A percentile compares a stretch with the other conserved stretches of the same genome.
Conservation (phyloP, 2,797 vertebrate species). For the Spizella passerina region DNA sequence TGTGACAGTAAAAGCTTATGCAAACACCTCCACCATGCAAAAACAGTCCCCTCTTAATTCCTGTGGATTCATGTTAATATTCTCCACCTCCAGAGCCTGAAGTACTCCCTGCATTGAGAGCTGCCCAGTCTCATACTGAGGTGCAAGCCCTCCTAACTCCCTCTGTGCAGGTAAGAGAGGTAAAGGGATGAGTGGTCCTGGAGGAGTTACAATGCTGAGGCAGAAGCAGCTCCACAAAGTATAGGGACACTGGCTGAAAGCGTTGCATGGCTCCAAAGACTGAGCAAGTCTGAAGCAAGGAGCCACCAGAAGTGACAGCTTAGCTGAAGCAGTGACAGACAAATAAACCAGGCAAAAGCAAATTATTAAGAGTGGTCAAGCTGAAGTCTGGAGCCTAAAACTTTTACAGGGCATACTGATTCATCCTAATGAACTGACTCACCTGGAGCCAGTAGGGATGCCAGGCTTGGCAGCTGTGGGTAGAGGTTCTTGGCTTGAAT, state of each 20-base stretch:
- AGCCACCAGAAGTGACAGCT: neutral
- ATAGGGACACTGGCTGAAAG: rapidly evolving
- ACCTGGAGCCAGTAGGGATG: neutral
- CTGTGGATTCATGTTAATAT: neutral
- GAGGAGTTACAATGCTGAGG: neutral
- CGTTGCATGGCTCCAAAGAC: neutral
- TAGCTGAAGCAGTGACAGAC: neutral
- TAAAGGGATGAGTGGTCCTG: neutral
- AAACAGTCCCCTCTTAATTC: neutral
- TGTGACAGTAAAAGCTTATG: neutral
- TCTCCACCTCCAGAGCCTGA: neutral
- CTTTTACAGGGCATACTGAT: neutral
- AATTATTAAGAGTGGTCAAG: neutral
- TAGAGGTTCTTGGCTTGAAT: neutral
- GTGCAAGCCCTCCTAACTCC: neutral
- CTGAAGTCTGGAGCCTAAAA: neutral
- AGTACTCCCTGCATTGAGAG: neutral
- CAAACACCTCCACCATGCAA: neutral
- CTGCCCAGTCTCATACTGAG: neutral
- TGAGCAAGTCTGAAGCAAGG: neutral
- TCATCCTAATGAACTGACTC: neutral
- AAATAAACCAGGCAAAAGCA: neutral
- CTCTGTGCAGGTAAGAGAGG: neutral
- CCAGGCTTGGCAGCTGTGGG: neutral
- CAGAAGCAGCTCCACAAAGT: neutral